These are phyloP conservation scores for Ranitomeya imitator DNA, from an alignment of 2,113 vertebrate genomes.

Conservation along the genomic window DNA sequence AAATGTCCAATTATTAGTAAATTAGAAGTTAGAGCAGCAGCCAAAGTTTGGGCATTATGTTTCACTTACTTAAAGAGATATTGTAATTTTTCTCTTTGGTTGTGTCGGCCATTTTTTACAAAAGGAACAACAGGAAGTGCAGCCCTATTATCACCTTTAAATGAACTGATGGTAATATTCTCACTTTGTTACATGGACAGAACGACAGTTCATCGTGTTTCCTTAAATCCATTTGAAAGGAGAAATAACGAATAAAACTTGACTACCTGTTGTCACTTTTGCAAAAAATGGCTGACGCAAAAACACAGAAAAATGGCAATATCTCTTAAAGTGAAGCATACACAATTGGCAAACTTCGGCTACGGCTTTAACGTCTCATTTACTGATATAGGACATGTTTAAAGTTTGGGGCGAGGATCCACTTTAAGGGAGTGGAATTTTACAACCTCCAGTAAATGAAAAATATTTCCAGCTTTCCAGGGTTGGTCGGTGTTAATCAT, in stretches of 20 bases:
- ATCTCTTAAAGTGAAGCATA: background rate
- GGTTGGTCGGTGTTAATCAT: constrained; percentile 2
- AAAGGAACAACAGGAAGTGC: no score
- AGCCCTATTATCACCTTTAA: no score
- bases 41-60: no score
- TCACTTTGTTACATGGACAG: no score
- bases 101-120: no score
- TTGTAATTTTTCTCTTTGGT: no score
- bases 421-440: background rate
- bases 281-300: background rate
- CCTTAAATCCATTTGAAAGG: no score
- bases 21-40: no score
- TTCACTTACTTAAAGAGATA: no score
- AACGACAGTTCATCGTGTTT: no score
- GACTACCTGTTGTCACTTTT: background rate
- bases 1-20: no score
- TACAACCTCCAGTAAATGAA: background rate
- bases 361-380: background rate
- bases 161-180: no score
- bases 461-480: background rate
- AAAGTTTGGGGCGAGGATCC: background rate
- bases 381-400: background rate
- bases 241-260: background rate
- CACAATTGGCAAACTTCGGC: background rate
- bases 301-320: background rate